Conservation (phyloP, 1,140 invertebrate genomes). For the Panagrolaimus sp. region DNA sequence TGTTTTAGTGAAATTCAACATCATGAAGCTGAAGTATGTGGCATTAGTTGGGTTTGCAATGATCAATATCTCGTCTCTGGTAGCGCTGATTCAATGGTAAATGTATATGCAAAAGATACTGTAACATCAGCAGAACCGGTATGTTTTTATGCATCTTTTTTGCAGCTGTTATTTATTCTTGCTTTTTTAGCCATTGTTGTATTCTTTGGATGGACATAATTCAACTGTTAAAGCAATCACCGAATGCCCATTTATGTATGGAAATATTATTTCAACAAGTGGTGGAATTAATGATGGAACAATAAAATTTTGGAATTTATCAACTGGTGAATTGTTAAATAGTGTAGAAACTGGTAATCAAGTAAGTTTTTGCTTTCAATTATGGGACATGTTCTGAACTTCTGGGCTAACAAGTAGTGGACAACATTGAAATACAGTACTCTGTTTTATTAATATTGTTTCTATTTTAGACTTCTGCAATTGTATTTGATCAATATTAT, state of each 20-base stretch:
- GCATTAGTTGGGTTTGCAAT: not conserved
- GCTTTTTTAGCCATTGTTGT: not conserved
- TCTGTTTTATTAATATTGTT: too few relatives aligned
- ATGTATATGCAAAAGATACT: not conserved
- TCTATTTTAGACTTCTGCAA: too few relatives aligned
- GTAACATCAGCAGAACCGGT: not conserved
- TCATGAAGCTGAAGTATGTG: not conserved
- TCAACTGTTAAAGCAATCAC: not conserved
- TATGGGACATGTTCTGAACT: too few relatives aligned
- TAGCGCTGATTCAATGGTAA: not conserved
- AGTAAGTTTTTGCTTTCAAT: not conserved
- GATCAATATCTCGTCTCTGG: not conserved
- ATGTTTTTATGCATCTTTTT: too few relatives aligned
- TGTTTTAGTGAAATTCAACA: not conserved
- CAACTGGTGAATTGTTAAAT: not conserved
- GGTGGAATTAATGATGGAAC: conserved; percentile 8
- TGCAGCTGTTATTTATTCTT: too few relatives aligned
- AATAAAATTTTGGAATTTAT: not conserved
- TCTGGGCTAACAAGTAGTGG: too few relatives aligned
- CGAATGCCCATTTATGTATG: not conserved
- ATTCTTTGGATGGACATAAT: not conserved
- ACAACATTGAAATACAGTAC: too few relatives aligned
- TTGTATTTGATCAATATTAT: too few relatives aligned
- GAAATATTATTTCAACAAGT: not conserved
- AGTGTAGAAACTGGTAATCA: not conserved